Evolutionary conservation across 1,140 invertebrate genomes (phyloP).

Genomic region (Carcinoscorpius rotundicauda): DNA sequence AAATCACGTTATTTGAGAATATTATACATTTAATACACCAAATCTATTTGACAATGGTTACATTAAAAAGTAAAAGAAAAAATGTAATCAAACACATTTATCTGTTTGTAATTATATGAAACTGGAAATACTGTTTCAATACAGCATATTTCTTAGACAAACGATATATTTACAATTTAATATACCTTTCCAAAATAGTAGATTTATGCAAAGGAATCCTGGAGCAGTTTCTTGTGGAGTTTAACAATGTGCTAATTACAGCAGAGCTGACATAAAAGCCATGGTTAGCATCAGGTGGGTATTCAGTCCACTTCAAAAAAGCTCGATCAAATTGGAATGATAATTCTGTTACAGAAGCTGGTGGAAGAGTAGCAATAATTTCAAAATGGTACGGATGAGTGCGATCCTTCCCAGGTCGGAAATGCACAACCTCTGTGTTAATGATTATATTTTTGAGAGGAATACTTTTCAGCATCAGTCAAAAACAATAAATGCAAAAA

Average conservation of each 20-base stretch:
- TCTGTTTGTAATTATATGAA: no score
- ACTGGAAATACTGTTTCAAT: no score
- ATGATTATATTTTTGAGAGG: no score
- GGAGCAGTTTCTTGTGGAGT: constrained; percentile 9
- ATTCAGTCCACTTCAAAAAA: constrained; percentile 96
- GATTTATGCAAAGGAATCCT: background rate
- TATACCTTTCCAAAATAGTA: constrained; percentile 1
- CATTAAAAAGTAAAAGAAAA: no score
- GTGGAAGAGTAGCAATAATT: constrained; percentile 61
- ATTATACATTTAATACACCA: no score
- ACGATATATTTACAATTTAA: background rate
- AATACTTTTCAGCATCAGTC: no score
- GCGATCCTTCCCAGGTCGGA: constrained; percentile 70
- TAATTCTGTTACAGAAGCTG: constrained; percentile 63
- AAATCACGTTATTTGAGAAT: no score
- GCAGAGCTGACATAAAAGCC: constrained; percentile 88
- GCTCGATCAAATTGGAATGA: constrained; percentile 85
- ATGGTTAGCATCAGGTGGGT: constrained; percentile 97
- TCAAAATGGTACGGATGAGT: constrained; percentile 79
- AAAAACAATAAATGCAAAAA: constrained; percentile 8
- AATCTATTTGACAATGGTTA: no score
- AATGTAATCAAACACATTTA: no score
- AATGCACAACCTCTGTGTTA: constrained; percentile 36
- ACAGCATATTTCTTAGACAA: no score
- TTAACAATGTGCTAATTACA: constrained; percentile 47